phyloP scores from a whole-genome alignment of 1,140 invertebrate species.

The Nephila pilipes region DNA sequence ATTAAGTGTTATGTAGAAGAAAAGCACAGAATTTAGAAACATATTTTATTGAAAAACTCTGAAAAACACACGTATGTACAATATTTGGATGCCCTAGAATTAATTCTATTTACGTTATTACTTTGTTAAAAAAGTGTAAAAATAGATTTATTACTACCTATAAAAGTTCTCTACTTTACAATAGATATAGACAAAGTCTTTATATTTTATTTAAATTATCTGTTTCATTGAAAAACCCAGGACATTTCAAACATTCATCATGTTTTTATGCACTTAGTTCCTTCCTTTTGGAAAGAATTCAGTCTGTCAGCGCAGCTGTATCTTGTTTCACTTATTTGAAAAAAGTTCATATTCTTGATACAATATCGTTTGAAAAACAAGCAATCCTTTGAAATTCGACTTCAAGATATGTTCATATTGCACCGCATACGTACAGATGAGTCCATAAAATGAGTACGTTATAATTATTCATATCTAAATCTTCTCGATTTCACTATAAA shows the following conservation, averaged over 20 bases:
- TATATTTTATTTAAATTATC: background rate
- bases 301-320: slow-evolving; percentile 14
- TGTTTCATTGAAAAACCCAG: background rate
- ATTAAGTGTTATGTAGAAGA: too few species aligned
- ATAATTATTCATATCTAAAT: background rate
- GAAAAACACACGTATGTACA: slow-evolving; percentile 28
- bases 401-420: slow-evolving; percentile 26
- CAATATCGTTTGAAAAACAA: background rate
- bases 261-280: background rate
- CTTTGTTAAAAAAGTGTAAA: background rate
- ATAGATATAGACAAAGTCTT: background rate
- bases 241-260: background rate
- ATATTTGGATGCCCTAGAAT: slow-evolving; percentile 30
- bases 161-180: background rate
- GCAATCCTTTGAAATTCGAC: background rate
- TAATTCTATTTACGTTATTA: background rate
- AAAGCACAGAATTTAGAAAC: background rate
- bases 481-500: background rate
- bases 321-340: background rate
- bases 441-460: background rate
- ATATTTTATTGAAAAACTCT: slow-evolving; percentile 16
- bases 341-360: background rate
- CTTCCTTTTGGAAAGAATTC: background rate
- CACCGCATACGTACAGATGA: slow-evolving; percentile 11
- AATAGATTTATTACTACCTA: background rate